A percentile compares a stretch with the other conserved stretches of the same genome.
phyloP scores from a whole-genome alignment of 2,797 vertebrate species.

The Vespertilio murinus region DNA sequence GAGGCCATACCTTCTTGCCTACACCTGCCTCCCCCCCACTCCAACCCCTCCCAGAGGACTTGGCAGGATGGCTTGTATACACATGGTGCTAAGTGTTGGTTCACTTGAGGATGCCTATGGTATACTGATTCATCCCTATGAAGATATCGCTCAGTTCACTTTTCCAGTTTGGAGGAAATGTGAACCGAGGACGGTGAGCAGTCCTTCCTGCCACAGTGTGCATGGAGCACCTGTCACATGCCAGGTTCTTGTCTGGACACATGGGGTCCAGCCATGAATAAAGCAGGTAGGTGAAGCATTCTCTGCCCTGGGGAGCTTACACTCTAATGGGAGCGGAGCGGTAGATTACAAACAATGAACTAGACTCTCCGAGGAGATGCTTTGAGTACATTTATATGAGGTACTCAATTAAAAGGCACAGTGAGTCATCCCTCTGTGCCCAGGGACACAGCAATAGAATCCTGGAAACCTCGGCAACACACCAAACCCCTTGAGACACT shows the following conservation, averaged over 20 bases:
- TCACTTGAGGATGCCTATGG: neutral
- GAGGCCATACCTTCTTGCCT: neutral
- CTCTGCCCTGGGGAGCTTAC: neutral
- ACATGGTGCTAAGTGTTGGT: neutral
- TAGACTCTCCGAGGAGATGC: neutral
- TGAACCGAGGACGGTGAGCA: neutral
- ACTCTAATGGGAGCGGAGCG: neutral
- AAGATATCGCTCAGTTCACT: neutral
- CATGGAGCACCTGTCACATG: neutral
- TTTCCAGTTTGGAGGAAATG: neutral
- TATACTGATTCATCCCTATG: neutral
- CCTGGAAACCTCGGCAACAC: neutral
- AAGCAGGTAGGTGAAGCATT: neutral
- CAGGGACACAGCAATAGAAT: neutral
- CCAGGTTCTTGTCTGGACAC: neutral
- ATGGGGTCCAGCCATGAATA: neutral
- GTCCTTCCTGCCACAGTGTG: neutral
- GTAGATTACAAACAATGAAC: neutral
- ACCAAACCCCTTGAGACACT: accelerated
- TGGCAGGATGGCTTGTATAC: neutral
- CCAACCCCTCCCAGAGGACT: neutral
- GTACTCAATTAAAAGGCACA: neutral
- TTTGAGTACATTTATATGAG: neutral
- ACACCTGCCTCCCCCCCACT: neutral
- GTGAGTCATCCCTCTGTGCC: neutral